A percentile compares a stretch with the other conserved stretches of the same genome.
phyloP scores from a whole-genome alignment of 1,140 invertebrate species.

The Zophobas morio region DNA sequence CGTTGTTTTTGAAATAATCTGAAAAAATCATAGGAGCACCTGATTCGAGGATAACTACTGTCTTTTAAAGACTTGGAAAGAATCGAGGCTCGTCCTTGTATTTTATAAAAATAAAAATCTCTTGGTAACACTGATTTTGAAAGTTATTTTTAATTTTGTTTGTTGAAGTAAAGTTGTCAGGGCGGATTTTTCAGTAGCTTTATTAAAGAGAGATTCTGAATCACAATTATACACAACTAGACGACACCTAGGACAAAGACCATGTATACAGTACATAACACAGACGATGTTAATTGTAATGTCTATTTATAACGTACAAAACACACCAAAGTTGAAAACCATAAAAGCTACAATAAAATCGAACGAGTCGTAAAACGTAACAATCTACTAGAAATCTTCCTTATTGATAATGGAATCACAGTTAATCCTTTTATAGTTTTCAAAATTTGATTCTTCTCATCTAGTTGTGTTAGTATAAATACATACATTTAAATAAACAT shows the following conservation, averaged over 20 bases:
- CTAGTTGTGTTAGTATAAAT: conserved; percentile 40
- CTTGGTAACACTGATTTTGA: too few species aligned
- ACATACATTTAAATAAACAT: conserved; percentile 35
- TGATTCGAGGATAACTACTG: too few species aligned
- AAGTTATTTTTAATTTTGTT: too few species aligned
- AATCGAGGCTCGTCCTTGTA: too few species aligned
- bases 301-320: conserved; percentile 13
- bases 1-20: too few species aligned
- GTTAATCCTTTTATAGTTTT: conserved; percentile 31
- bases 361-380: neutral
- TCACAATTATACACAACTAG: conserved; percentile 39
- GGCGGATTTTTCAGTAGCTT: conserved; percentile 9
- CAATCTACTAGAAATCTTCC: neutral
- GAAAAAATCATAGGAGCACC: too few species aligned
- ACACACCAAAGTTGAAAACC: conserved; percentile 34
- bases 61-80: too few species aligned
- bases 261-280: conserved; percentile 20
- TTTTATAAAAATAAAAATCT: too few species aligned
- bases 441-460: conserved; percentile 23
- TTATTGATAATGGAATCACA: conserved; percentile 16
- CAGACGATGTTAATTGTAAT: conserved; percentile 20
- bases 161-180: too few species aligned
- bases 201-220: conserved; percentile 40
- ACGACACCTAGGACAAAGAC: conserved; percentile 9
- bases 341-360: conserved; percentile 19